phyloP scores from a whole-genome alignment of 1,140 invertebrate genomes.

The Propsilocerus akamusi region DNA sequence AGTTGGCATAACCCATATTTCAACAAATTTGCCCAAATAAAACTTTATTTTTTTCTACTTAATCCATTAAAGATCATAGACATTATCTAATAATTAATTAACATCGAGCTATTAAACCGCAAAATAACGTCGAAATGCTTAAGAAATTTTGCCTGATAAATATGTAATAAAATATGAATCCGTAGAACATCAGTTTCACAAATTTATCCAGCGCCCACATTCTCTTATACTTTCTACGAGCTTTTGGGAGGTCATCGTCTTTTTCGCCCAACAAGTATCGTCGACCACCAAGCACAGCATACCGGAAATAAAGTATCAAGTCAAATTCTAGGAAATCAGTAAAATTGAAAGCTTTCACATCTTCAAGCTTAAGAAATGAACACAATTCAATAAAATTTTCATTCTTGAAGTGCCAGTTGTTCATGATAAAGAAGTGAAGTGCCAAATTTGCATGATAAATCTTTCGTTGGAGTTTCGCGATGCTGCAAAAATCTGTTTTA shows the following conservation, averaged over 20 bases:
- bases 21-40: too few species aligned
- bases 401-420: slow-evolving; percentile 68
- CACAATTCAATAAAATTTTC: slow-evolving; percentile 46
- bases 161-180: slow-evolving; percentile 13
- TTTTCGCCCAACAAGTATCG: slow-evolving; percentile 31
- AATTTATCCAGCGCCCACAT: slow-evolving; percentile 16
- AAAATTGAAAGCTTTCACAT: slow-evolving; percentile 43
- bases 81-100: too few species aligned
- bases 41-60: too few species aligned
- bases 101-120: too few species aligned
- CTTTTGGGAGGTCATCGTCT: slow-evolving; percentile 24
- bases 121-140: too few species aligned
- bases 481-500: slow-evolving; percentile 28
- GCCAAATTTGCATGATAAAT: slow-evolving; percentile 57
- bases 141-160: too few species aligned
- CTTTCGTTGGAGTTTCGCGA: slow-evolving; percentile 59
- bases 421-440: slow-evolving; percentile 56
- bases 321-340: slow-evolving; percentile 17
- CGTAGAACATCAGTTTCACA: slow-evolving; percentile 14
- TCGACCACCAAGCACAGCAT: slow-evolving; percentile 12
- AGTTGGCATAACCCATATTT: too few species aligned
- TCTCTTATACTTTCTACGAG: slow-evolving; percentile 24
- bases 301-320: not conserved
- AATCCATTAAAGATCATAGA: too few species aligned
- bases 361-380: slow-evolving; percentile 33